Base-by-base conservation (phyloP, 64 coral and sea anemone genomes). In the Pachyseris speciosa region DNA sequence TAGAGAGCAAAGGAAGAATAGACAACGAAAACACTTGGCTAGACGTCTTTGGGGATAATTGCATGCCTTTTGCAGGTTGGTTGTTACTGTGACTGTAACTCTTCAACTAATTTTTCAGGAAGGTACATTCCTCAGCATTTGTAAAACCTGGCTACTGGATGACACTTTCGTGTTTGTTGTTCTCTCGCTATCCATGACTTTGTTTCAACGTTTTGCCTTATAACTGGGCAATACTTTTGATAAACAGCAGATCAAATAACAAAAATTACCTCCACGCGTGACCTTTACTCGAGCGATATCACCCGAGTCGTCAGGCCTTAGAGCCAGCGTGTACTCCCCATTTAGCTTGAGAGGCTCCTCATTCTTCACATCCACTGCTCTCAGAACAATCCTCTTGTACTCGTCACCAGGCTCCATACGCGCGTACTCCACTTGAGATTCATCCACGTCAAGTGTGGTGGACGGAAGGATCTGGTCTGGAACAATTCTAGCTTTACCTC, bases 381-480 rank as follows among this genome's bases (percentile, higher is more conserved):
- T 81, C 26, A 93, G 73, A 16, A 93, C 86, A 44, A 93, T 93
- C 33, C 86, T 93, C 85, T 93, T 87, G 20, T 93, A 87, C 64
- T 93, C 91, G 30, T 93, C 91, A 64, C 91, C 91, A 88, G 91
- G 84, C 64, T 93, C 91, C 74, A 93, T 42, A 22, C 91, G 91
- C 1, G 91, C 85, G 50, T 93, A 93, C 28, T 87, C 91, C 74
- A 93, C 86, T 44, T 93, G 91, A 11, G 91, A 80, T 43, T 93
- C 91, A 58, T 93, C 91, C 27, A 72, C 91, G 15, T 88, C 78
- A 8, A 93, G 64, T 36, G 84, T 93, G 38, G 83, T 88, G 22
- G 84, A 49, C 31, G 91, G 42, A 31, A 93, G 45, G 59, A 93
- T 93, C 61, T 93, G 85, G 47, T 93, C 86, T 7, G 91, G 84